Conservation (phyloP, 2,888 invertebrate genomes). For the Pachydiplax longipennis region DNA sequence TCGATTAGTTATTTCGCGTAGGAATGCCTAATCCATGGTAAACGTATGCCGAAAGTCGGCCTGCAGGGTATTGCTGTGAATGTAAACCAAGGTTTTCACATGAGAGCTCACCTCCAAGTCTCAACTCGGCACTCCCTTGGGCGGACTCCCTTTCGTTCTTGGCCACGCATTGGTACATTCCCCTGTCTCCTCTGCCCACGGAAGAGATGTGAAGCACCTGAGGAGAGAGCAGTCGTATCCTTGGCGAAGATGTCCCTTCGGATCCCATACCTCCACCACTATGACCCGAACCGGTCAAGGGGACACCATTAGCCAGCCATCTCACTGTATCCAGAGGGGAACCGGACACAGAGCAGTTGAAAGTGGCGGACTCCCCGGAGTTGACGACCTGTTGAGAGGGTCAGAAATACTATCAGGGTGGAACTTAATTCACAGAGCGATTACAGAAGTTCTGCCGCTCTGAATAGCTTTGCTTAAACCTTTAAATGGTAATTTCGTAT, state of each 20-base stretch:
- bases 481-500: no score
- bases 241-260: background rate
- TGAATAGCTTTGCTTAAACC: no score
- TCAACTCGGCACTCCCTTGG: conserved; percentile 61
- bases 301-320: conserved; percentile 63
- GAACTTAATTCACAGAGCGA: background rate
- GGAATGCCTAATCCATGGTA: no score
- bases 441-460: no score
- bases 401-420: background rate
- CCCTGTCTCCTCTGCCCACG: conserved; percentile 60
- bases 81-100: background rate
- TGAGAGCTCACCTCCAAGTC: conserved; percentile 59
- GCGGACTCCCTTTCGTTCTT: conserved; percentile 60
- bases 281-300: conserved; percentile 58
- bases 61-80: no score
- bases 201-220: conserved; percentile 63
- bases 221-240: conserved; percentile 60
- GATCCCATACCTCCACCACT: background rate
- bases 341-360: conserved; percentile 56
- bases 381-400: background rate
- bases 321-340: conserved; percentile 59
- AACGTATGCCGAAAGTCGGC: no score
- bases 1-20: no score
- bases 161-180: conserved; percentile 62
- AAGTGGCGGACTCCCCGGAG: conserved; percentile 56